Base-by-base conservation (phyloP, 2,888 invertebrate genomes). In the Panopea generosa region DNA sequence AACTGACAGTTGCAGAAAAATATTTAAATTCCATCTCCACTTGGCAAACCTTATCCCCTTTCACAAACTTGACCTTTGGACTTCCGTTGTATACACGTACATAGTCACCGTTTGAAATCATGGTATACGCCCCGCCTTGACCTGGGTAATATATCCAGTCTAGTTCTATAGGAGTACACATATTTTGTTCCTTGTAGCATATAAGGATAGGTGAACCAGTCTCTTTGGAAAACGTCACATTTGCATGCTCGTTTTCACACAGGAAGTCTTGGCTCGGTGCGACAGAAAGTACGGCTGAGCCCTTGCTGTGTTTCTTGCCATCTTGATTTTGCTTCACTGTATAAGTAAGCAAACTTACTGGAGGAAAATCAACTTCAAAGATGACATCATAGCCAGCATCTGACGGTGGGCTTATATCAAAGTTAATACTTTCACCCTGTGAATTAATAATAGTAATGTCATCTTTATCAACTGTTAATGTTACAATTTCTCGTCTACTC, bases 91-190 rank as follows among this genome's bases (percentile, higher is more conserved):
- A 26, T 7, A 67, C 73, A 7, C 47, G 27, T 11, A 38, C 33
- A 20, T 73, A 62, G 2, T 45, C 18, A 4, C 80, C 80, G 18
- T 52, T 26, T 33, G 80, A 76, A 2, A 67, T 62, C 76, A 73
- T 73, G 7, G 80, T 67, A 49, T 80, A 80, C 3, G 80, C 80
- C 1, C 80, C 80, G 20, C 80, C 73, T 2, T 20, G 22, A 2
- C 76, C 70, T 2, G 18, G 27, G 47, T 73, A 80, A 45, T 73
- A 71, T 27, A 62, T 61, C 80, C 80, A 80, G 49, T 77, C 80
- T 1, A 80, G 50, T 9, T 69, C 43, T 4, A 80, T n/a, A 14
- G 50, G 47, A 3, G 68, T 29, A 67, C 80, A 80, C 14, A 70
- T 55, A 27, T 77, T 63, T 20, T 47, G 18, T 11, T 24, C 22